Percentiles rank a stretch among this genome's conserved stretches.
Conservation (phyloP, 2,113 vertebrate genomes). For the Apus apus region DNA sequence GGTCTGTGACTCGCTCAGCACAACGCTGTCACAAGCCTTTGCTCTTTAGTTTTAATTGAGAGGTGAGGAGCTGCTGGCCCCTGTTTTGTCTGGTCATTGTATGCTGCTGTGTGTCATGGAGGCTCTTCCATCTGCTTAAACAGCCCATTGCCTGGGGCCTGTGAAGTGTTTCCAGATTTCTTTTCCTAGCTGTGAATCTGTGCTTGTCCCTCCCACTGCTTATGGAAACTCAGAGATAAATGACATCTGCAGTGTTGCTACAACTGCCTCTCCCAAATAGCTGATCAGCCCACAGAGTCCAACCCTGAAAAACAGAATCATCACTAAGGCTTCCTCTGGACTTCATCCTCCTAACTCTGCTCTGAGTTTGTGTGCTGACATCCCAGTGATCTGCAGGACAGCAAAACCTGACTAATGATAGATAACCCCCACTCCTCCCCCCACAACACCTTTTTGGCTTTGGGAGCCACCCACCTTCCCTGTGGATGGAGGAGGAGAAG, state of each 20-base stretch:
- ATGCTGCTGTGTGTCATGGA: background rate
- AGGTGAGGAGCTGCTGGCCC: background rate
- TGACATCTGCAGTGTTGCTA: background rate
- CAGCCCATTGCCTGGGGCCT: background rate
- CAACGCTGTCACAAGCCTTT: background rate
- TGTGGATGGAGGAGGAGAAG: background rate
- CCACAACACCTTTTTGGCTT: background rate
- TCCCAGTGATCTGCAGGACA: background rate
- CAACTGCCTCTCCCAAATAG: background rate
- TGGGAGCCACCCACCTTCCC: background rate
- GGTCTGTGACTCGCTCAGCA: background rate
- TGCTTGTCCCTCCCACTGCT: background rate
- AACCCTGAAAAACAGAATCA: background rate
- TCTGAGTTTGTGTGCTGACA: background rate
- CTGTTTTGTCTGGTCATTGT: background rate
- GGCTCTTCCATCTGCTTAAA: background rate
- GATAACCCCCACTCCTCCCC: no score
- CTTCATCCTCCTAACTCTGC: background rate
- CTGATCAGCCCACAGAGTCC: background rate
- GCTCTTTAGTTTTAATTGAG: background rate
- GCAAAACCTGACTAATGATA: background rate
- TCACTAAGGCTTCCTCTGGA: background rate
- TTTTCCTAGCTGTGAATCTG: background rate
- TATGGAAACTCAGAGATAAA: background rate
- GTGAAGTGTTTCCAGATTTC: background rate